Evolutionary conservation across 2,113 vertebrate genomes (phyloP), one percentile per base, ranked within the genome.

Genomic region (Myodes glareolus): DNA sequence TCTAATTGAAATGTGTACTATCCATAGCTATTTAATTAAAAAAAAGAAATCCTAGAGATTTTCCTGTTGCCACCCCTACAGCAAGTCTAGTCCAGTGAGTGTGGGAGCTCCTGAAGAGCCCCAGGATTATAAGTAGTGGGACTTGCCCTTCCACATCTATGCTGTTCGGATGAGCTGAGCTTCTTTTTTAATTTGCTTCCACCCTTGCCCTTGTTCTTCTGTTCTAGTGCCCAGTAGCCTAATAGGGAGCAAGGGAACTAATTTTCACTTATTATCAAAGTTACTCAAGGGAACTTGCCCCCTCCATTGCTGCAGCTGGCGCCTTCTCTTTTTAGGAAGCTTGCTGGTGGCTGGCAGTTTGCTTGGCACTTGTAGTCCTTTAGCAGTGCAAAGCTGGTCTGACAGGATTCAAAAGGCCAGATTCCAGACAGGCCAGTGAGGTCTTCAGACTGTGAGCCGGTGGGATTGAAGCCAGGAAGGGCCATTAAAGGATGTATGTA

Each of bases 191-290:
- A 89, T 94, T 92, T 68, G 58, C 70, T 33, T 10, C 31, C 81
- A 42, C 63, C 65, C 76, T 82, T 39, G 50, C 86, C 63, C 42
- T 91, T 52, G 58, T 58, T 94, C 75, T 91, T 92, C 70, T 76
- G 67, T 80, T 94, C 76, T n/a, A 97, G 97, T 96, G 84, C 96
- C 88, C 88, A 81, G 45, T 42, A 67, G 88, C 39, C n/a, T 0
- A 1, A 61, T 94, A 94, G 95, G 95, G 94, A 97, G 52, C 36
- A 27, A 95, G 75, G 70, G 94, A 95, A 63, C 92, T 91, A 85
- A 97, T 98, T 95, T 97, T 94, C 96, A 95, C 92, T 97, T 95
- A 97, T 97, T 97, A 97, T 70, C 94, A 63, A 94, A 96, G 90
- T 95, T 95, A 90, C 94, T 94, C 96, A 97, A 86, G 76, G 95